These are phyloP conservation scores for Agelas oroides DNA, from an alignment of 37 sponge, comb jelly and placozoan species.

Conservation along the genomic window DNA sequence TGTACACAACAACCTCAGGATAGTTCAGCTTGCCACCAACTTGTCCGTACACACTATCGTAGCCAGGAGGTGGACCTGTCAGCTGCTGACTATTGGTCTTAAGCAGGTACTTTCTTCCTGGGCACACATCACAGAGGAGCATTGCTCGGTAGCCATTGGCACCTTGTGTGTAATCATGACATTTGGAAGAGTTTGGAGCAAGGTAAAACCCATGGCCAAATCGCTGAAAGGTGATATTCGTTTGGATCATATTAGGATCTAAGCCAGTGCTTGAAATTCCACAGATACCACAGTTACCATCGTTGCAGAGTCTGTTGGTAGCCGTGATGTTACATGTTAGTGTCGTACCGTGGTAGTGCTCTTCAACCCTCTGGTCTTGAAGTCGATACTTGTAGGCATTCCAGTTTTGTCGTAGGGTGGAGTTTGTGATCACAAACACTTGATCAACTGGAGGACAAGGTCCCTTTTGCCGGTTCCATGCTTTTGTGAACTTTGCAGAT, in stretches of 20 bases:
- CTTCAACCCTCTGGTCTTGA: neutral
- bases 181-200: conserved; percentile 76
- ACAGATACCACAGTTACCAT: conserved; percentile 67
- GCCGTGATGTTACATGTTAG: conserved; percentile 60
- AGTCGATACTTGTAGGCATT: neutral
- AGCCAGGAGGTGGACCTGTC: conserved; percentile 56
- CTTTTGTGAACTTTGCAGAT: conserved; percentile 12
- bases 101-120: conserved; percentile 48
- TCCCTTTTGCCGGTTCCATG: conserved; percentile 1
- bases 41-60: conserved; percentile 64
- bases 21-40: conserved; percentile 43
- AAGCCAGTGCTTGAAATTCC: conserved; percentile 60
- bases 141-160: conserved; percentile 42
- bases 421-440: conserved; percentile 4
- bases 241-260: conserved; percentile 8
- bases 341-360: conserved; percentile 72
- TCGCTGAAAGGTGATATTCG: conserved; percentile 41
- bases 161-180: conserved; percentile 77
- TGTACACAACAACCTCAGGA: conserved; percentile 66
- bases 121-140: conserved; percentile 64
- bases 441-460: conserved; percentile 2
- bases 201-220: conserved; percentile 77
- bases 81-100: conserved; percentile 15
- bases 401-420: neutral
- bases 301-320: conserved; percentile 29